Base-by-base conservation (phyloP, 1,140 invertebrate genomes). In the Zaprionus vittiger region DNA sequence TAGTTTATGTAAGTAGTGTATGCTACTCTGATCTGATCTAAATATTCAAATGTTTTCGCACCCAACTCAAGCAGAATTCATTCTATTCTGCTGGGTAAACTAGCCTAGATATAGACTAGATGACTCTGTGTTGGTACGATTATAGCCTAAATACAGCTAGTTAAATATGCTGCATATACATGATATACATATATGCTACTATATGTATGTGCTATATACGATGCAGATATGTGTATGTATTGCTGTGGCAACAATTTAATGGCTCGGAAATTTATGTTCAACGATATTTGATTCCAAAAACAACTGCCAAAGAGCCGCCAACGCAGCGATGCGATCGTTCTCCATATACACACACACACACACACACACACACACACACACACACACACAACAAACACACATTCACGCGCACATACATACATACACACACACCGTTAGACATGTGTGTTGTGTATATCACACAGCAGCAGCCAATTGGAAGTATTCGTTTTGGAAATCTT, bases 271-370 rank as follows among this genome's bases (percentile, higher is more conserved):
- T 90, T 89, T 90, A 90, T 89, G 85, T 81, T 90, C 81, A 65
- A 77, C 84, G 84, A 89, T 89, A 89, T 89, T 89, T 89, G 84
- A 89, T 89, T 89, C 84, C 84, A 89, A 89, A 89, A 89, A 89
- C 84, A 89, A 89, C 87, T 79, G 81, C 73, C 26, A 64, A 80
- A 78, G 17, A 78, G 9, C n/a, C 41, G 61, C 82, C 78, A 81
- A 85, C 82, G 81, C 81, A 71, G 31, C 41, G 44, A 57, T 59
- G 41, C 41, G 64, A 61, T 38, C 59, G 64, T 37, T 65, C 59
- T 15, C 60, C 44, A 49, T 69, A 65, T 47, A 55, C 28, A 38
- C 15, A 56, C 17, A 59, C 26, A 37, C 14, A 41, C 14, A 49
- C 28, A 57, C 12, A 41, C 17, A 24, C 31, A 47, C 37, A 24